Evolutionary conservation across 1,140 invertebrate species (phyloP).

Genomic region (Amphibalanus amphitrite): DNA sequence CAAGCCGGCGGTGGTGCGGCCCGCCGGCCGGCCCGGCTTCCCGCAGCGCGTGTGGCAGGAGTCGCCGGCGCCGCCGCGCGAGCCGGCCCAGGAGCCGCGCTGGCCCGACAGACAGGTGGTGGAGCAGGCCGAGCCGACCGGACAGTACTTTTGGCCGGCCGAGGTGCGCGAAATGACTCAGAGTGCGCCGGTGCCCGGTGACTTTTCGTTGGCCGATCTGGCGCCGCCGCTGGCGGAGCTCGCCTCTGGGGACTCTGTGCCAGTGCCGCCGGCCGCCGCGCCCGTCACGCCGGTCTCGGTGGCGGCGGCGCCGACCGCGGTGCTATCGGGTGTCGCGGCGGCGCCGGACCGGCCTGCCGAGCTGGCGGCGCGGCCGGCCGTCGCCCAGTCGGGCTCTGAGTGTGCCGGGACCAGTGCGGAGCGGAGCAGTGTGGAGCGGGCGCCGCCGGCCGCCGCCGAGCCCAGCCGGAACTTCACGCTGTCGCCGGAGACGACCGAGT

Average conservation of each 20-base stretch:
- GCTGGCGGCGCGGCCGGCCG: too few species aligned
- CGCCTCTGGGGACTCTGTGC: not conserved
- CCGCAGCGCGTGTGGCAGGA: slow-evolving; percentile 16
- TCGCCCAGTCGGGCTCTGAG: not conserved
- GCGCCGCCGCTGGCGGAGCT: not conserved
- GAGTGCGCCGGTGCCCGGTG: not conserved
- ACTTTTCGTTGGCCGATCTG: not conserved
- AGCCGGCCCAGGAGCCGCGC: slow-evolving; percentile 9
- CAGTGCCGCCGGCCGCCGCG: not conserved
- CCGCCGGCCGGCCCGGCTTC: slow-evolving; percentile 19
- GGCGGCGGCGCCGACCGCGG: too few species aligned
- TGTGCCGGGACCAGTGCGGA: too few species aligned
- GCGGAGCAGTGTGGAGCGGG: too few species aligned
- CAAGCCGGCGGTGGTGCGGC: slow-evolving; percentile 26
- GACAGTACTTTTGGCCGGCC: slow-evolving; percentile 6
- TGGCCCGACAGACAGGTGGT: not conserved
- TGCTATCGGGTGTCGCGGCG: too few species aligned
- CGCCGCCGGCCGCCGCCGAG: not conserved
- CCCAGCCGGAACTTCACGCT: slow-evolving; percentile 55
- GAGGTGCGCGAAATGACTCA: not conserved
- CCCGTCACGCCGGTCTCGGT: too few species aligned
- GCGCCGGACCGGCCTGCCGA: not conserved
- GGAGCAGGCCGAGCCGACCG: not conserved
- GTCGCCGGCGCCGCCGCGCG: slow-evolving; percentile 12
- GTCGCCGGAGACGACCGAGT: slow-evolving; percentile 88